Percentiles rank a stretch among this genome's conserved stretches.
These are phyloP conservation scores for Hylia prasina DNA, from an alignment of 2,113 vertebrate genomes.

Conservation along the genomic window DNA sequence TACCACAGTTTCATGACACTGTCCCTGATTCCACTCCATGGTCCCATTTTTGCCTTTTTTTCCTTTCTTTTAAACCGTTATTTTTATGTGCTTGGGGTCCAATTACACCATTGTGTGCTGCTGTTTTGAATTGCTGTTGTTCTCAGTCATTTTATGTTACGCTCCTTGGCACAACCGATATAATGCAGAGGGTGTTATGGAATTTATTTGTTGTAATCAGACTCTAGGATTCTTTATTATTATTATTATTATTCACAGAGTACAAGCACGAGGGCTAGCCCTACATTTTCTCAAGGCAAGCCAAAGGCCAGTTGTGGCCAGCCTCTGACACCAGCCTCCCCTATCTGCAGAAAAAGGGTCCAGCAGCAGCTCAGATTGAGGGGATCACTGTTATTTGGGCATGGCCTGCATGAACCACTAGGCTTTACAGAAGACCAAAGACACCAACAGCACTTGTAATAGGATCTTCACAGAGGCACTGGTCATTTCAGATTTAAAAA, in stretches of 20 bases:
- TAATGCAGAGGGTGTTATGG: slow-evolving; percentile 10
- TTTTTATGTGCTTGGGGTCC: slow-evolving; percentile 41
- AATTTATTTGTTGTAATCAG: slow-evolving; percentile 60
- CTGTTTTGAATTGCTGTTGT: slow-evolving; percentile 53
- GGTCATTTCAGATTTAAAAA: background rate
- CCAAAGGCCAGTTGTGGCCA: background rate
- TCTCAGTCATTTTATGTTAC: slow-evolving; percentile 52
- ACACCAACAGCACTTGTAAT: background rate
- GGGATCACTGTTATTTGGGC: background rate
- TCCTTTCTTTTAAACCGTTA: background rate
- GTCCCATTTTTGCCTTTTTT: slow-evolving; percentile 35
- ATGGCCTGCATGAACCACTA: background rate
- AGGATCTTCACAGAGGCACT: background rate
- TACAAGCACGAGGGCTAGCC: background rate
- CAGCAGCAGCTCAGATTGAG: background rate
- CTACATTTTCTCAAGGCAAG: background rate
- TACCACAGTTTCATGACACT: slow-evolving; percentile 55
- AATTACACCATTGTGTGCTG: slow-evolving; percentile 33
- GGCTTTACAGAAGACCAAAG: background rate
- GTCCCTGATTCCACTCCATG: slow-evolving; percentile 29
- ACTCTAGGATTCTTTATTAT: slow-evolving; percentile 32
- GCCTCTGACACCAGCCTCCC: background rate
- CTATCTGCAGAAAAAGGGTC: background rate
- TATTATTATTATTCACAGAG: slow-evolving; percentile 36
- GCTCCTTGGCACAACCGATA: slow-evolving; percentile 40